Evolutionary conservation across 2,113 vertebrate species (phyloP), one percentile per base, ranked within the genome.

Genomic region (Athene cunicularia): DNA sequence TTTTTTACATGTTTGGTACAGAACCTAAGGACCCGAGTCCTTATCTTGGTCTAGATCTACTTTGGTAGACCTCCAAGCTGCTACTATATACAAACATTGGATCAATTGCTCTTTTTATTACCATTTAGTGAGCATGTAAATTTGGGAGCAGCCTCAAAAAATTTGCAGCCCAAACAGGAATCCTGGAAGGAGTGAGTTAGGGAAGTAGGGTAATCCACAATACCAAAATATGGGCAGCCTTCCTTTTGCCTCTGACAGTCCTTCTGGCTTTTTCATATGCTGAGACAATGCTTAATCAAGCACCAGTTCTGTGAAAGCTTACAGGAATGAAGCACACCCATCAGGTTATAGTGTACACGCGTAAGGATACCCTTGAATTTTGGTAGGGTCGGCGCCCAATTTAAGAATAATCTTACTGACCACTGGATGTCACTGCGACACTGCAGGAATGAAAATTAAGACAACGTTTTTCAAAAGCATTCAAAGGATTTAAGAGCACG

Each of bases 391-490:
- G 1, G 88, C 93, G 67, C 35, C 92, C 89, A 95, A 77, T 94
- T 97, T 18, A 96, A 94, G 98, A 97, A 95, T 98, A 97, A 97
- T 97, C 94, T 97, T 96, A 95, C 95, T 98, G 98, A 97, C 98
- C 98, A 98, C 98, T 98, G 98, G 98, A 98, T 98, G 98, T 98
- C 98, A 98, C 98, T 98, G 97, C 92, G 95, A 95, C 91, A 96
- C 94, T 96, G 77, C 86, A 89, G 94, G 95, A 97, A 88, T 85
- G 91, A 97, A 93, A 97, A 96, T 79, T 72, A 75, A 94, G 85
- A 39, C 19, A 35, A 74, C 39, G 56, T 39, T 89, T 93, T 95
- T 84, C 76, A 45, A 91, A 95, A 84, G 35, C 60, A 43, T 72
- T 52, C 59, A 27, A 81, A 92, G 35, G 39, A 49, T 84, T 86